Evolutionary conservation across 2,888 invertebrate genomes (phyloP), one percentile per base, ranked within the genome.

Genomic region (Coenonympha glycerion): DNA sequence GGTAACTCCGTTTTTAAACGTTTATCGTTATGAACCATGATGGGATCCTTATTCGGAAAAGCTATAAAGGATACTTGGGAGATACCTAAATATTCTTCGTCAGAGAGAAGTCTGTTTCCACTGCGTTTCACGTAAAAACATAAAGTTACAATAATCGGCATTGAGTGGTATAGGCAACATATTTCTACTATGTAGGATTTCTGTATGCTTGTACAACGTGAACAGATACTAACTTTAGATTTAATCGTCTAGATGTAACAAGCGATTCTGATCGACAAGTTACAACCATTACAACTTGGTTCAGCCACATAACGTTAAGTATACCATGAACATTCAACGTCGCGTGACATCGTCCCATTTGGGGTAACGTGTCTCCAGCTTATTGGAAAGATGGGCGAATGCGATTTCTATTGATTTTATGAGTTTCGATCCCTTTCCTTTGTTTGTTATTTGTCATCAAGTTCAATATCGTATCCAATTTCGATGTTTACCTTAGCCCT

Each of bases 311-410:
- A 42, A 8, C 53, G 16, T 41, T 48, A 36, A 41, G 46, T 54
- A 28, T 15, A 11, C 34, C 21, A 6, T 37, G 22, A 52, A 48
- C 52, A 49, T 49, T 36, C 30, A 49, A 39, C 31, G 36, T 55
- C 18, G 55, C 55, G 55, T 55, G 55, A 9, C 28, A n/a, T 2
- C 21, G 13, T 49, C 24, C 48, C 37, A 42, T 49, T 45, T 46
- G 41, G 40, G 41, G 28, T 21, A 16, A 16, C 22, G 33, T 42
- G 53, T 49, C 53, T 48, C 34, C 16, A 18, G 42, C 22, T 48
- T 49, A 31, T 45, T 40, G 22, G 19, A 13, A 4, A 28, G 41
- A 41, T 28, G 4, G 26, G 6, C 28, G n/a, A 41, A 41, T 41
- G 41, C 41, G 41, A 30, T 41, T 41, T 19, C 6, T 41, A 41